These are phyloP conservation scores for Hoplodrina blanda DNA, from an alignment of 2,888 invertebrate species.

Conservation along the genomic window DNA sequence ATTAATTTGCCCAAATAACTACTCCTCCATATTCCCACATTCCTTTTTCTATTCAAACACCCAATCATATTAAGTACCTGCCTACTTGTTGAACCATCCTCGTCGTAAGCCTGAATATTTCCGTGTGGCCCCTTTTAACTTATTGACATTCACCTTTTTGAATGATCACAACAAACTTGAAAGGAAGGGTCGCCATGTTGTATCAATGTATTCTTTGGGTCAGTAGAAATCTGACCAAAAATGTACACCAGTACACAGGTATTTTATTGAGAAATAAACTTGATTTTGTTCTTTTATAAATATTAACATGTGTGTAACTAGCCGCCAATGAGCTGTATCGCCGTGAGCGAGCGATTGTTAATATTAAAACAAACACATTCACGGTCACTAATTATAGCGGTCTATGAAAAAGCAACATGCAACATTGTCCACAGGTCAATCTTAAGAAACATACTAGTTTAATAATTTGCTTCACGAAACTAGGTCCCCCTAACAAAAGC, in stretches of 20 bases:
- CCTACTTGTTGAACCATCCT: slow-evolving; percentile 53
- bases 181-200: slow-evolving; percentile 1
- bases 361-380: not conserved
- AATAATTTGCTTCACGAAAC: slow-evolving; percentile 17
- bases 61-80: slow-evolving; percentile 59
- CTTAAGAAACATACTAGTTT: slow-evolving; percentile 14
- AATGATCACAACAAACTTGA: slow-evolving; percentile 21
- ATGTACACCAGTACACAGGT: too few relatives aligned
- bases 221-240: too few relatives aligned
- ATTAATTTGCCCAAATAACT: slow-evolving; percentile 38
- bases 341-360: not conserved
- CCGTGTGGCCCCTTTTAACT: slow-evolving; percentile 38
- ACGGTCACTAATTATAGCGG: not conserved
- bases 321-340: not conserved
- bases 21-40: slow-evolving; percentile 29
- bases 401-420: slow-evolving; percentile 20
- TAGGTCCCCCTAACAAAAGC: slow-evolving; percentile 16
- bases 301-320: not conserved
- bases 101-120: slow-evolving; percentile 40
- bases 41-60: slow-evolving; percentile 50
- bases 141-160: slow-evolving; percentile 41
- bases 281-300: not conserved
- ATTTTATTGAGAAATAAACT: slow-evolving; percentile 8
- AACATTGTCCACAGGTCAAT: not conserved
- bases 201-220: not conserved